Evolutionary conservation across 2,888 invertebrate species (phyloP), one percentile per base, ranked within the genome.

Genomic region (Cactoblastis cactorum): DNA sequence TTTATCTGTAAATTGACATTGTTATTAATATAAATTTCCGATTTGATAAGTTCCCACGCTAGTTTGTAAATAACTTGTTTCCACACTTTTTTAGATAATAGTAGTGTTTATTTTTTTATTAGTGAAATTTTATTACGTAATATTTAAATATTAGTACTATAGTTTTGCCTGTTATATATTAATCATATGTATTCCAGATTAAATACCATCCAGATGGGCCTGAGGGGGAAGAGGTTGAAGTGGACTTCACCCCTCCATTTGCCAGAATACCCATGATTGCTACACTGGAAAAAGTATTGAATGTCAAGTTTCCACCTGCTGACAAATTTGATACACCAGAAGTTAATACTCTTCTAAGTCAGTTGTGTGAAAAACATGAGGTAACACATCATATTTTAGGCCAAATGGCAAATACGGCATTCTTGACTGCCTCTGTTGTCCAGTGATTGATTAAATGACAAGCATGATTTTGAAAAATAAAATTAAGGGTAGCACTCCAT

Each of bases 231-330:
- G 94, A 92, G 58, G 91, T 94, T 3, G 95, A 96, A 80, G 94
- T 99, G 52, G 99, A 99, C 83, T 99, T 99, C 73, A 98, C 98
- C 3, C 99, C 99, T 22, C 99, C 99, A 1, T 99, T 99, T 88
- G 96, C 93, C 63, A 91, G 97, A 59, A 91, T 99, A 2, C 92
- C 95, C 15, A 98, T 99, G 98, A 94, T 98, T 58, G 92, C 95
- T 24, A 95, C 96, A 0, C 90, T 99, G 50, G 99, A 98, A 78
- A 94, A 95, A 69, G 91, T 91, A 47, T 87, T 98, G 8, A 92
- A 93, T 61, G 93, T 93, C 0, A 94, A 95, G 82, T 91, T 97
- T 58, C 96, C 96, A 0, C 75, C 92, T 22, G 90, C 95, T 1
- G 92, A 93, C 28, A 83, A 94, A 58, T 83, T 97, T 19, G 90